Evolutionary conservation across 2,797 vertebrate genomes (phyloP), one percentile per base, ranked within the genome.

Genomic region (Helostoma temminkii): DNA sequence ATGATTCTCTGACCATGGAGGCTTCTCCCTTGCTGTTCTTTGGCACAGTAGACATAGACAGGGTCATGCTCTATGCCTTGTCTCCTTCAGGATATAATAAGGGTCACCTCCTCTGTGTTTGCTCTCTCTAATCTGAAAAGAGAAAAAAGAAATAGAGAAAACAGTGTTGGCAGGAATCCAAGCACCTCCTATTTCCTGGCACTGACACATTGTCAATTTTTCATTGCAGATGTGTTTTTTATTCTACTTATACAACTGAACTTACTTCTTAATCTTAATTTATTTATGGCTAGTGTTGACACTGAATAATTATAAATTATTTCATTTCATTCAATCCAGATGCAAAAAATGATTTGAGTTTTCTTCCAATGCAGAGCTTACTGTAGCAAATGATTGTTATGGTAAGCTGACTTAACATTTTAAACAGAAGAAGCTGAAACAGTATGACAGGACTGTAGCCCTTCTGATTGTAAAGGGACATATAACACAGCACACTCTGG

Each of bases 61-160:
- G 86, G 80, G 61, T 86, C 88, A 88, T 84, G 82, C 82, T 87
- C 85, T 70, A 30, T 68, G 84, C 71, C 71, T 82, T 19, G 55
- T 61, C 71, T 82, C 82, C 86, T 86, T 91, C 81, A 86, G 80
- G 75, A 76, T 74, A 86, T 65, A 74, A 84, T 74, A 56, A 57
- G 78, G 78, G 81, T 81, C 74, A 80, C 67, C 76, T 92, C 84
- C 76, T 90, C 67, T 77, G 76, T 79, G 78, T 81, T 78, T 82
- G 53, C 56, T 74, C 74, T 82, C 68, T 82, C 71, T 83, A 71
- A 89, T 91, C 93, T 94, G 84, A 72, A 85, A 83, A 85, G 47
- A 80, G 63, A 77, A 57, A 80, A 81, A 66, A 76, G 34, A 83
- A 74, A 84, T 19, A 67, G 61, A 76, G 46, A 82, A 84, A 84